Evolutionary conservation across 2,113 vertebrate genomes (phyloP), one percentile per base, ranked within the genome.

Genomic region (Aramus guarauna): DNA sequence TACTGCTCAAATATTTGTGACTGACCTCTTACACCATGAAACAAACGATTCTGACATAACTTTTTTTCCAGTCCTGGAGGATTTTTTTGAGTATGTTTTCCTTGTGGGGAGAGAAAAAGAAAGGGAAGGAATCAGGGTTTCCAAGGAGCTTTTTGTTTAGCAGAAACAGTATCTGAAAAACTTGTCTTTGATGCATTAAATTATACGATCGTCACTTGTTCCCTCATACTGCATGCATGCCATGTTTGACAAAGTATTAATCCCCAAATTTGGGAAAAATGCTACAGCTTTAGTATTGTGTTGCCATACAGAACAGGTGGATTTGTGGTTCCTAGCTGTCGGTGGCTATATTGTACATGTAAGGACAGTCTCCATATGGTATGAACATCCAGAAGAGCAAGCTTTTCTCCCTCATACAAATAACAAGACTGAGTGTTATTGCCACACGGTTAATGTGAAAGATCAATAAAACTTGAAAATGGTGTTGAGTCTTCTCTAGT

Each of bases 401-500:
- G 15, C 64, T 59, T 83, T 94, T 96, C 92, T 94, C 91, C 84
- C 41, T 96, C 71, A 9, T 94, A 50, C n/a, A 63, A 50, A 56
- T 83, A 69, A 84, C 27, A 81, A 78, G 87, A 79, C 88, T 58
- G 85, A 75, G 79, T 90, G 74, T 90, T 92, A 80, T 16, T 96
- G 47, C 84, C 74, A 53, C 76, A 41, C 80, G 91, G 52, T 94
- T 67, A 34, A 36, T 79, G 3, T 73, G 94, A 96, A 97, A 90
- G 89, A 85, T 96, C 97, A 84, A 96, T 95, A 97, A 95, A 97
- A 79, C 41, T 64, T 97, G 80, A 89, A 95, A 90, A 97, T 85
- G 71, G 83, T 85, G 36, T 85, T 94, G 96, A 91, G 96, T 93
- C 85, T 91, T 95, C 94, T 97, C 94, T 88, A 96, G 75, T 94